Evolutionary conservation across 2,113 vertebrate genomes (phyloP), one percentile per base, ranked within the genome.

Genomic region (Archocentrus centrarchus): DNA sequence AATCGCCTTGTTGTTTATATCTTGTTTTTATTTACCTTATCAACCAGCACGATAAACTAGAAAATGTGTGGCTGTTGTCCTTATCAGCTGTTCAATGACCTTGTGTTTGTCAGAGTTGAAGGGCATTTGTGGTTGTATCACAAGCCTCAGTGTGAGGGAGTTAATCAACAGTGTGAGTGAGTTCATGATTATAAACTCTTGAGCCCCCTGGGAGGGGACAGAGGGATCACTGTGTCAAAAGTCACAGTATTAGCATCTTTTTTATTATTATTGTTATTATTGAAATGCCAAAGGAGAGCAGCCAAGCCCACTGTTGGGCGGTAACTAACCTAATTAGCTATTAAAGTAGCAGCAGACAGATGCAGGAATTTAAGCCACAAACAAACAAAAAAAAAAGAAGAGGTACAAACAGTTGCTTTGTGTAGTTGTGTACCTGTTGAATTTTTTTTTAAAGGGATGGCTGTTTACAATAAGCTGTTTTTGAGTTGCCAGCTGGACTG

Each of bases 241-340:
- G 55, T 77, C 32, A 77, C 22, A 11, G 44, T 22, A n/a, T 79
- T 66, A 2, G 35, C 4, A 32, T 57, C 37, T 6, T 39, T 37
- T 0, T 3, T 15, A 27, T 64, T 63, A n/a, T 70, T 59, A 1
- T 3, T 0, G 3, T 24, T 13, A n/a, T 27, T n/a, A 24, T 62
- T 53, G 22, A 22, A 53, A 35, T 35, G 27, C 4, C 5, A 61
- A 60, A 79, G 18, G 35, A 11, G 11, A 27, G 22, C n/a, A 75
- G 30, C 30, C 39, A 41, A 79, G 8, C 1, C 24, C 15, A 13
- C 20, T 61, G 75, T 60, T 20, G 47, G 9, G 10, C 66, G 30
- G 44, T 32, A 73, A 70, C 50, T 0, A 53, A 0, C 20, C 47
- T 0, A 32, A 32, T 32, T 53, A 8, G 10, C 17, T 55, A 17